Evolutionary conservation across 2,888 invertebrate species (phyloP).

Genomic region (Cosmia pyralina): DNA sequence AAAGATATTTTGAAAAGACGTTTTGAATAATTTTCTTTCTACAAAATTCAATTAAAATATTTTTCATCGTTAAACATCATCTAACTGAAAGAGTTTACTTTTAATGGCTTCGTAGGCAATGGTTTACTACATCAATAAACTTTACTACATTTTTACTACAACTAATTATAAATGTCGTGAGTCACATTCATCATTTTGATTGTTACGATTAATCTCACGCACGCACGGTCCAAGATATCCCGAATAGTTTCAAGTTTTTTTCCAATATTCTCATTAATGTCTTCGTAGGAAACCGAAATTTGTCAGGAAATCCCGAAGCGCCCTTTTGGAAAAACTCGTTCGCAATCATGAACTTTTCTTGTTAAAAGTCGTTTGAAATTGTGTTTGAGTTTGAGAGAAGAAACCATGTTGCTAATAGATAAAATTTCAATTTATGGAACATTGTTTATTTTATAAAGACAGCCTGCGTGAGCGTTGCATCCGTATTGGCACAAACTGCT

Average conservation of each 20-base stretch:
- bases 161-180: constrained; percentile 24
- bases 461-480: constrained; percentile 7
- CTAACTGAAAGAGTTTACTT: constrained; percentile 27
- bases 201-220: background rate
- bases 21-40: constrained; percentile 5
- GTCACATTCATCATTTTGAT: constrained; percentile 24
- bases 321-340: constrained; percentile 17
- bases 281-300: constrained; percentile 13
- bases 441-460: constrained; percentile 37
- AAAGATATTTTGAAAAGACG: constrained; percentile 1
- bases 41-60: constrained; percentile 1
- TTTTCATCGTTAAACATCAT: constrained; percentile 8
- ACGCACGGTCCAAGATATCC: background rate
- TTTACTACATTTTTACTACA: constrained; percentile 16
- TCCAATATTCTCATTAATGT: constrained; percentile 1
- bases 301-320: constrained; percentile 9
- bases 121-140: constrained; percentile 29
- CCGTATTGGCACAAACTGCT: constrained; percentile 10
- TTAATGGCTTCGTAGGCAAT: constrained; percentile 36
- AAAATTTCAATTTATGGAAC: constrained; percentile 30
- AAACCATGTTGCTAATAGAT: constrained; percentile 26
- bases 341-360: constrained; percentile 42
- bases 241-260: constrained; percentile 14
- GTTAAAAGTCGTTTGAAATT: constrained; percentile 37
- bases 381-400: constrained; percentile 40